Evolutionary conservation across 2,113 vertebrate species (phyloP), one percentile per base, ranked within the genome.

Genomic region (Dendrocopos noguchii): DNA sequence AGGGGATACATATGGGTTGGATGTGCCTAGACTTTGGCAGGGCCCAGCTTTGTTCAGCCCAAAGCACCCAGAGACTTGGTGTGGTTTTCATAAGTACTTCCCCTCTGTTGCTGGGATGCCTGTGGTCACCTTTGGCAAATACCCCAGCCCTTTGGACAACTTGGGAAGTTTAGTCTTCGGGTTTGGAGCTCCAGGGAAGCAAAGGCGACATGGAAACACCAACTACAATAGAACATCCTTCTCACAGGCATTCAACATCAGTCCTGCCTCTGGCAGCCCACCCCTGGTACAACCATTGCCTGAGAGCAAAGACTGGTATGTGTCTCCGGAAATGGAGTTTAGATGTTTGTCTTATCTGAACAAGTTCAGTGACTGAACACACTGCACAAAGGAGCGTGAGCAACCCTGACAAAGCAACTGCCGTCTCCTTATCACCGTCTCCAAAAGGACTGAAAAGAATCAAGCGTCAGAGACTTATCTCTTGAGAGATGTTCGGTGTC

Each of bases 261-360:
- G 83, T 19, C 67, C 60, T 80, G 66, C 16, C 47, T 80, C 73
- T 8, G 34, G 73, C 39, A 91, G 76, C 82, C 86, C 92, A 80
- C 71, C 72, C 59, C 6, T 47, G 36, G 71, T 82, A 12, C 16
- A 92, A 91, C 61, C 91, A 87, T 74, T 4, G 72, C 80, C 84
- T 91, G 92, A 91, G 79, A 63, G 80, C 91, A 95, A 88, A 80
- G 86, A 36, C 67, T 75, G 86, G 90, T 88, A 34, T 42, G 88
- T 77, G 78, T 93, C 88, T 97, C 92, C 93, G 76, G 93, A 97
- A 97, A 97, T 78, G 87, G 93, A 93, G 92, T 88, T 97, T 34
- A 97, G 97, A 97, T 97, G 93, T 94, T 97, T 97, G 95, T 97
- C 97, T 97, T 97, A 97, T 97, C 97, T 97, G 90, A 96, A 78